phyloP scores from a whole-genome alignment of 2,888 invertebrate genomes.

The Adelphocoris suturalis region DNA sequence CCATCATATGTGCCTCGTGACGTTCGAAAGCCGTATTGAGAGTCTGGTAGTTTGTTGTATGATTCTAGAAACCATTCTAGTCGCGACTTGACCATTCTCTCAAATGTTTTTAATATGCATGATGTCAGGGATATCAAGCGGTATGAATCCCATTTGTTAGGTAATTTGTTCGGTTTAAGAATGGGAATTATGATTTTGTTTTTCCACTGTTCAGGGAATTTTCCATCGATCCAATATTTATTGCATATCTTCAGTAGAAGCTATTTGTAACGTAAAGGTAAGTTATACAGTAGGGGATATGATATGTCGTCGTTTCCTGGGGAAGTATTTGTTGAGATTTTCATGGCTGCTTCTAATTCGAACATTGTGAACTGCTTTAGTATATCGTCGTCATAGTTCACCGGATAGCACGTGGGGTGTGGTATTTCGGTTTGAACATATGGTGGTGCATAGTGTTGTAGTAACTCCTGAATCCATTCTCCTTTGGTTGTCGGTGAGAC shows the following conservation, averaged over 20 bases:
- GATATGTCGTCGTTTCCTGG: background rate
- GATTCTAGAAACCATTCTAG: background rate
- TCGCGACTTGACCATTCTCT: background rate
- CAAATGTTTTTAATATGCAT: background rate
- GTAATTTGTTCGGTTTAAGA: background rate
- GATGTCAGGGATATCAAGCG: background rate
- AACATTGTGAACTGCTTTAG: background rate
- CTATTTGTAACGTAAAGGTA: background rate
- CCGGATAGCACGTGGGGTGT: background rate
- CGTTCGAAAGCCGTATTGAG: slow-evolving; percentile 8
- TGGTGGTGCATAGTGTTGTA: background rate
- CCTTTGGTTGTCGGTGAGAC: slow-evolving; percentile 6
- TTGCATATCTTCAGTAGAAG: background rate
- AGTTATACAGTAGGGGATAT: background rate
- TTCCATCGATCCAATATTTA: slow-evolving; percentile 8
- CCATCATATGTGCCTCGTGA: background rate
- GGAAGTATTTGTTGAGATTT: background rate
- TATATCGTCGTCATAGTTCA: background rate
- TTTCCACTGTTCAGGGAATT: background rate
- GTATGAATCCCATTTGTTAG: slow-evolving; percentile 10
- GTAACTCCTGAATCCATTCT: background rate
- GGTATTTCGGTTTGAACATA: background rate
- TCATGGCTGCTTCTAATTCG: background rate
- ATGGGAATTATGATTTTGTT: background rate
- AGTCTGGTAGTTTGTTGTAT: background rate